Evolutionary conservation across 23 tunicate genomes (phyloP), one percentile per base, ranked within the genome.

Genomic region (Styela clava): DNA sequence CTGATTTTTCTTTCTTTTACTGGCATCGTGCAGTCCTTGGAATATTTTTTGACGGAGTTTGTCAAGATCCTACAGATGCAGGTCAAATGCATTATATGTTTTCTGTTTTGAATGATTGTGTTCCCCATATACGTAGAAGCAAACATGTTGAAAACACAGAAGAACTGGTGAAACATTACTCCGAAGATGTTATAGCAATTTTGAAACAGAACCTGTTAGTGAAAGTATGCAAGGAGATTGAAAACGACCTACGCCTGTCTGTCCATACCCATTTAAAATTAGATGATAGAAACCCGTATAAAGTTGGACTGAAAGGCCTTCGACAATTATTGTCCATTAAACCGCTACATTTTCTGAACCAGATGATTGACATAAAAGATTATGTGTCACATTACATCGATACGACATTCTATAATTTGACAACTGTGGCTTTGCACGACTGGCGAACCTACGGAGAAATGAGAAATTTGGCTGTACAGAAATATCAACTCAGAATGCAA

Each of bases 331-430:
- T 93, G 24, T 29, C 98, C 2, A 31, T 93, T 25, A 37, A 76
- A 34, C 98, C 92, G 21, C 51, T 93, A 74, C 68, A 82, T 35
- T 93, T 93, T 35, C 77, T 87, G 73, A 82, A 73, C 70, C 34
- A 33, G 28, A 79, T 81, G 56, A 65, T 93, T 33, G 88, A 87
- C 62, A 83, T 87, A 28, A 93, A 88, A 93, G 98, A 70, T 35
- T 85, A 87, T 63, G 93, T 87, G 9, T 82, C 98, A 22, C 98
- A 93, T 51, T 93, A 93, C 71, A 63, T 93, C 76, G 98, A 93
- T 73, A 91, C 91, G 37, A 93, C 98, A 0, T 93, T 93, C 84
- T 93, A 93, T 89, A 93, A 93, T 72, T 86, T 93, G 67, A 93
- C 91, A 24, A 93, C 98, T 32, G 98, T 93, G 5, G 93, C 98